Evolutionary conservation across 2,888 invertebrate genomes (phyloP).

Genomic region (Brassicogethes aeneus): DNA sequence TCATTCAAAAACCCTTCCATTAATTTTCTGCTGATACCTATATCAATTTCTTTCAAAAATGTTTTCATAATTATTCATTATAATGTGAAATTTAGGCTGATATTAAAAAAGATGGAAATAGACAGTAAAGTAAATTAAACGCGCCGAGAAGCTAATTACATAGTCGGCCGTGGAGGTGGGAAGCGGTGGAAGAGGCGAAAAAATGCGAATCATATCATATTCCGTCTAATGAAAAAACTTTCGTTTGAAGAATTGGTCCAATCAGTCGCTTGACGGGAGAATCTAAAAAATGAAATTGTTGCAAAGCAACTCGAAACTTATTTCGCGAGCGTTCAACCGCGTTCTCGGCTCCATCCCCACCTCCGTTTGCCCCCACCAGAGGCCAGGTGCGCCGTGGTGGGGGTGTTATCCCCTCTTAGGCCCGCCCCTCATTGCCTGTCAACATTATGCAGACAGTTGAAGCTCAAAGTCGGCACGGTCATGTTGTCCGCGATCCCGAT

Average conservation of each 20-base stretch:
- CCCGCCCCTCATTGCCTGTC: constrained; percentile 43
- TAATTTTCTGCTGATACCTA: too few relatives aligned
- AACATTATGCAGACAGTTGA: constrained; percentile 42
- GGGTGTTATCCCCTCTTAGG: constrained; percentile 39
- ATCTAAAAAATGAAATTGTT: constrained; percentile 32
- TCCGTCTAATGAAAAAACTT: constrained; percentile 18
- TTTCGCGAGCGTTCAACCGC: constrained; percentile 40
- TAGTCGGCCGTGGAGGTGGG: neutral
- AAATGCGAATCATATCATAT: neutral
- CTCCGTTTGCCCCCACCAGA: constrained; percentile 27
- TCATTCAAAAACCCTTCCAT: too few relatives aligned
- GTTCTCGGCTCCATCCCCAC: constrained; percentile 29
- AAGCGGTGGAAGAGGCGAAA: neutral
- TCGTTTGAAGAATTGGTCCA: constrained; percentile 13
- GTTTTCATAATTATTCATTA: too few relatives aligned
- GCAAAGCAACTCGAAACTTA: constrained; percentile 37
- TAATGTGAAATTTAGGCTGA: too few relatives aligned
- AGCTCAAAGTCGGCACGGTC: constrained; percentile 40
- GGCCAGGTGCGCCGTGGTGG: constrained; percentile 33
- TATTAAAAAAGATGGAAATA: too few relatives aligned
- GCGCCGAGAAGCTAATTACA: neutral
- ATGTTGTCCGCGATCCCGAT: constrained; percentile 40
- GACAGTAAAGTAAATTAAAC: too few relatives aligned
- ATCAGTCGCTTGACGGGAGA: constrained; percentile 11
- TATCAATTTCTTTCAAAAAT: too few relatives aligned